phyloP scores from a whole-genome alignment of 2,888 invertebrate genomes.

The Drosophila kokeensis region DNA sequence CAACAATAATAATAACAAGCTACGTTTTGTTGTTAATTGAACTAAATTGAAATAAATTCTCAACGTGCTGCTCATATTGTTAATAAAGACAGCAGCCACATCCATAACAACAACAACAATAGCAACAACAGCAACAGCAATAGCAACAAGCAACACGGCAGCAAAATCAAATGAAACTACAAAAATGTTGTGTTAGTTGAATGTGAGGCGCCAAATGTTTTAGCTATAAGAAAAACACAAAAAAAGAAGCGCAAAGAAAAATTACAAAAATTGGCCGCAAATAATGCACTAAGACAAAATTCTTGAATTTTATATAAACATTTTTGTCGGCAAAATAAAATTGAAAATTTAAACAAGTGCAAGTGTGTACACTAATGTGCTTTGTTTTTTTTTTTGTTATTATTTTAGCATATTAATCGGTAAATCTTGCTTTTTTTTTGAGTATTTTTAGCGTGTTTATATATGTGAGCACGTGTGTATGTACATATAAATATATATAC shows the following conservation, averaged over 20 bases:
- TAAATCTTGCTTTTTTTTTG: slow-evolving; percentile 29
- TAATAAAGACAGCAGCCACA: slow-evolving; percentile 73
- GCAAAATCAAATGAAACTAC: slow-evolving; percentile 38
- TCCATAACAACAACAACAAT: slow-evolving; percentile 37
- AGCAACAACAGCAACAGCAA: slow-evolving; percentile 38
- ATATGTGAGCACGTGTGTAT: background rate
- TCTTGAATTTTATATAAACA: slow-evolving; percentile 11
- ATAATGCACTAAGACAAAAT: slow-evolving; percentile 1
- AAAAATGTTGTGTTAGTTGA: slow-evolving; percentile 39
- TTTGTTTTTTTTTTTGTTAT: background rate
- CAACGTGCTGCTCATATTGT: slow-evolving; percentile 80
- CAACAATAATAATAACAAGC: slow-evolving; percentile 34
- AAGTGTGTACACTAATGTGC: slow-evolving; percentile 25
- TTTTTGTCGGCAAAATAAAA: slow-evolving; percentile 23
- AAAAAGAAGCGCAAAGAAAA: slow-evolving; percentile 2
- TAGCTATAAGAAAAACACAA: slow-evolving; percentile 6
- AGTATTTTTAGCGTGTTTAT: slow-evolving; percentile 56
- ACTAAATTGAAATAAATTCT: slow-evolving; percentile 84
- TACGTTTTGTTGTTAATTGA: slow-evolving; percentile 82
- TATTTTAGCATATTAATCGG: slow-evolving; percentile 27
- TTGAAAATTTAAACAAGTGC: slow-evolving; percentile 35
- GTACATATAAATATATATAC: background rate
- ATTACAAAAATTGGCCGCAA: slow-evolving; percentile 8
- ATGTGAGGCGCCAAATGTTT: slow-evolving; percentile 33
- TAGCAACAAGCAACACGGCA: slow-evolving; percentile 39